A percentile compares a stretch with the other conserved stretches of the same genome.
These are phyloP conservation scores for Hestina assimilis DNA, from an alignment of 1,140 invertebrate species.

Conservation along the genomic window DNA sequence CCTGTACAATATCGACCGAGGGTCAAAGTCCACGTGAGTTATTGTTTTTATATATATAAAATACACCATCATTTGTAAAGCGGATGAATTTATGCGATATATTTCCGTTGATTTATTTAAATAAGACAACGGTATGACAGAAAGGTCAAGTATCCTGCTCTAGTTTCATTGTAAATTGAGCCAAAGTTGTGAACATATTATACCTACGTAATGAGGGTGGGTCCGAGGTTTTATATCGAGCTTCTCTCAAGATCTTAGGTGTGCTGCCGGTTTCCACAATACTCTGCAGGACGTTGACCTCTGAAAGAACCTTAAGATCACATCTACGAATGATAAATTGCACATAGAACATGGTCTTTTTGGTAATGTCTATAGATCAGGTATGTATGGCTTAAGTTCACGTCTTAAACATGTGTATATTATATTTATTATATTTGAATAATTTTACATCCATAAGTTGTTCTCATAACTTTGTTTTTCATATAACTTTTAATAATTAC, in stretches of 20 bases:
- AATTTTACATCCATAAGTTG: too few species aligned
- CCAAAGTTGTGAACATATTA: slow-evolving; percentile 9
- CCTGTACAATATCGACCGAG: too few species aligned
- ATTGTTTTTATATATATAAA: too few species aligned
- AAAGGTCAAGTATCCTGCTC: slow-evolving; percentile 18
- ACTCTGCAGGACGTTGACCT: not conserved
- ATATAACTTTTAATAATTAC: too few species aligned
- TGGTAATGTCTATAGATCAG: not conserved
- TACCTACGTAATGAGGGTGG: slow-evolving; percentile 1
- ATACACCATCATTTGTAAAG: not conserved
- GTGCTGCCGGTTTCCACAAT: slow-evolving; percentile 6
- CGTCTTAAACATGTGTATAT: too few species aligned
- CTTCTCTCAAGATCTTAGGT: slow-evolving; percentile 12
- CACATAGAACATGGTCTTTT: not conserved
- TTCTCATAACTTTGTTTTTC: too few species aligned
- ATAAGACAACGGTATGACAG: slow-evolving; percentile 1
- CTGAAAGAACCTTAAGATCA: not conserved
- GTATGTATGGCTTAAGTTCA: too few species aligned
- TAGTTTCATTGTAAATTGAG: slow-evolving; percentile 15
- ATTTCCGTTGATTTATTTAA: not conserved
- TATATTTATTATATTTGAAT: too few species aligned
- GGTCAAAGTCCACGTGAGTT: too few species aligned
- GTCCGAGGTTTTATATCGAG: slow-evolving; percentile 9
- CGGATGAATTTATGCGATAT: not conserved
- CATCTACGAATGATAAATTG: not conserved